Evolutionary conservation across 92 coral and sea anemone species (phyloP), one percentile per base, ranked within the genome.

Genomic region (Plumapathes pennacea): DNA sequence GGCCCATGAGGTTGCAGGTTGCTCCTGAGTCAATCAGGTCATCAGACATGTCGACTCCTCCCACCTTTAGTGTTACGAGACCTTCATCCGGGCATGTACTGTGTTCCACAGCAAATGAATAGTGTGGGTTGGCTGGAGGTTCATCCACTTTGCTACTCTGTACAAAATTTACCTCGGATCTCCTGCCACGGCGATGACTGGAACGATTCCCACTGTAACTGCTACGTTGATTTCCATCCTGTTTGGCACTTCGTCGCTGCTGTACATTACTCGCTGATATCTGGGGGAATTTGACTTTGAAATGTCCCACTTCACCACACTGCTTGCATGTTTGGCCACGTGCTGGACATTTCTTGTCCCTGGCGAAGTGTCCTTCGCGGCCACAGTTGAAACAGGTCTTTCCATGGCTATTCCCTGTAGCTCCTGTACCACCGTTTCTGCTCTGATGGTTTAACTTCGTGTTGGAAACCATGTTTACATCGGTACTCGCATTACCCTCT

Each of bases 11-110:
- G 52, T 63, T 43, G 56, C 72, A 21, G 22, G 57, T 48, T 10
- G 47, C 37, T 3, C 64, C 65, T 3, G 65, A 73, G 19, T 73
- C 73, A 28, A 62, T 51, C 6, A 62, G 50, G 22, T 61, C 64
- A 52, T 62, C 44, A 27, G 59, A 46, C 56, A 62, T 34, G 18
- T 50, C 40, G n/a, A 72, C 64, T 41, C 50, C 73, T 46, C 56
- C 80, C 19, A 33, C 38, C 4, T 9, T 36, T 12, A 62, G 20
- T 4, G 53, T 40, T 28, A 42, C 58, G 25, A 23, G 28, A 38
- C 72, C 64, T 12, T 18, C 34, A n/a, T 24, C 21, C n/a, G 30
- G 57, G 10, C 29, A 10, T 32, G 34, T 2, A 43, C 26, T 44
- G 15, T 29, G 46, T 10, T 64, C 80, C 8, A 62, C 64, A 0